phyloP scores from a whole-genome alignment of 2,113 vertebrate species.

The Danio rerio region GRCz12tu NC_133186.1:11113001-11113500 shows the following conservation, averaged over 20 bases:
- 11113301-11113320: conserved; percentile 42
- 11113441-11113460: too few species aligned
- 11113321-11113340: conserved; percentile 53
- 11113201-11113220: neutral
- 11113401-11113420: neutral
- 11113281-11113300: conserved; percentile 50
- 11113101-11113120: neutral
- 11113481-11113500: too few species aligned
- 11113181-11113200: neutral
- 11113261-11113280: conserved; percentile 41
- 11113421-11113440: neutral
- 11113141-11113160: conserved; percentile 5
- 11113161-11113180: neutral
- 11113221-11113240: neutral
- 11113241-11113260: conserved; percentile 28
- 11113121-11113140: neutral
- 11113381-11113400: conserved; percentile 22
- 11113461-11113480: too few species aligned
- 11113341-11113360: conserved; percentile 31
- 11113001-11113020: neutral
- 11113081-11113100: neutral
- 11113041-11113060: neutral
- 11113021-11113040: neutral
- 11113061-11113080: conserved; percentile 10
- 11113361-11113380: conserved; percentile 58